Percentiles rank a stretch among this genome's conserved stretches.
Evolutionary conservation across 2,113 vertebrate genomes (phyloP).

Genomic region (Motacilla tschutschensis): DNA sequence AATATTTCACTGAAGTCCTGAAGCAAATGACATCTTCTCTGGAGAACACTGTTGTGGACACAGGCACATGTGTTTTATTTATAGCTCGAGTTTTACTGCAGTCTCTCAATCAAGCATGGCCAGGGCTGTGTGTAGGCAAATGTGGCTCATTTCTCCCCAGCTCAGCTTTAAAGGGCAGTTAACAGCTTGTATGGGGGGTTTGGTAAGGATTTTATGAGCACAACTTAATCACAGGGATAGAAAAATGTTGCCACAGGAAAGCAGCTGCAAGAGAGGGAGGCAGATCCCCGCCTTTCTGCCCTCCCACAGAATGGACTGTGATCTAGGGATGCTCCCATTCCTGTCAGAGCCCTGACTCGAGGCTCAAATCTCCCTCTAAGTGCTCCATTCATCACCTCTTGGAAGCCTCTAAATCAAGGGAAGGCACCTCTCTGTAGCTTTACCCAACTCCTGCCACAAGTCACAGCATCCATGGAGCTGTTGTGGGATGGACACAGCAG

Average conservation of each 20-base stretch:
- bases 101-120: not conserved
- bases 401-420: not conserved
- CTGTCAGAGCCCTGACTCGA: not conserved
- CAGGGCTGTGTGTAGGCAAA: constrained; percentile 18
- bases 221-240: not conserved
- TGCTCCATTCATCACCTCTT: not conserved
- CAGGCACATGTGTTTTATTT: constrained; percentile 37
- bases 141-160: not conserved
- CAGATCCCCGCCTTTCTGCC: not conserved
- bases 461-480: not conserved
- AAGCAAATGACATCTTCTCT: not conserved
- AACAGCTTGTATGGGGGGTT: not conserved
- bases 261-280: not conserved
- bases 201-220: not conserved
- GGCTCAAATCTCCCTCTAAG: not conserved
- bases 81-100: constrained; percentile 45
- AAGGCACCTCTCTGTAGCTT: not conserved
- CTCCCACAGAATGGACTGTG: not conserved
- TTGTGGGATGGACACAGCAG: not conserved
- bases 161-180: constrained; percentile 8
- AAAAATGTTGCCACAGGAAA: not conserved
- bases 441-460: not conserved
- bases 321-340: not conserved
- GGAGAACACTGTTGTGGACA: not conserved
- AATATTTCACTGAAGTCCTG: not conserved